These are phyloP conservation scores for Ictalurus punctatus DNA, from an alignment of 2,113 vertebrate species.

Conservation along the genomic window DNA sequence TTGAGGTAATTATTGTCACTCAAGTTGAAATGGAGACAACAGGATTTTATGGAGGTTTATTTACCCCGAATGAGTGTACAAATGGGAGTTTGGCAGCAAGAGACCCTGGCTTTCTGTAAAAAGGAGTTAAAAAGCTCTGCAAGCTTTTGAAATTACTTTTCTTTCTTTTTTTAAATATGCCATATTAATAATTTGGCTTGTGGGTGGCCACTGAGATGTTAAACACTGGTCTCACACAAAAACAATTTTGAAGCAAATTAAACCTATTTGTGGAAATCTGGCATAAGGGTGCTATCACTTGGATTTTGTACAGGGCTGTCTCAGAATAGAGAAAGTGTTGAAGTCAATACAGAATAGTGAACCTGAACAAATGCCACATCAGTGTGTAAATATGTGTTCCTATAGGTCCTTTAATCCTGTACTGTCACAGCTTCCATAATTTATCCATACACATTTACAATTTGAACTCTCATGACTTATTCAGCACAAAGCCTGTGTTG, in stretches of 20 bases:
- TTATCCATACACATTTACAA: constrained; percentile 21
- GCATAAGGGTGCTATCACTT: background rate
- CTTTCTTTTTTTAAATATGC: background rate
- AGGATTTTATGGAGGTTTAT: constrained; percentile 62
- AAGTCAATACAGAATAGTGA: constrained; percentile 35
- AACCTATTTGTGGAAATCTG: background rate
- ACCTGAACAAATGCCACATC: constrained; percentile 8
- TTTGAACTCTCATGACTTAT: constrained; percentile 12
- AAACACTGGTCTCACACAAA: background rate
- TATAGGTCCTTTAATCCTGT: background rate
- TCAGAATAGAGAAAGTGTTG: background rate
- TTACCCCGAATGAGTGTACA: constrained; percentile 49
- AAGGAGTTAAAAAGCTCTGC: background rate
- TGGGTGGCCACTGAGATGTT: background rate
- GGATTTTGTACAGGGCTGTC: background rate
- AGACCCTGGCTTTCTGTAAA: constrained; percentile 1
- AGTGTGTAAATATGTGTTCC: constrained; percentile 18
- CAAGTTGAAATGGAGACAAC: constrained; percentile 56
- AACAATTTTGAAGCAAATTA: background rate
- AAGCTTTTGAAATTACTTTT: background rate
- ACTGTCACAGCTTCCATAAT: constrained; percentile 10
- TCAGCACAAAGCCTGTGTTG: constrained; percentile 18
- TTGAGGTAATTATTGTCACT: constrained; percentile 61
- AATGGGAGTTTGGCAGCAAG: constrained; percentile 34
- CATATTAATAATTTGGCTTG: background rate